Base-by-base conservation (phyloP, 2,113 vertebrate species). In the Salvelinus sp. region DNA sequence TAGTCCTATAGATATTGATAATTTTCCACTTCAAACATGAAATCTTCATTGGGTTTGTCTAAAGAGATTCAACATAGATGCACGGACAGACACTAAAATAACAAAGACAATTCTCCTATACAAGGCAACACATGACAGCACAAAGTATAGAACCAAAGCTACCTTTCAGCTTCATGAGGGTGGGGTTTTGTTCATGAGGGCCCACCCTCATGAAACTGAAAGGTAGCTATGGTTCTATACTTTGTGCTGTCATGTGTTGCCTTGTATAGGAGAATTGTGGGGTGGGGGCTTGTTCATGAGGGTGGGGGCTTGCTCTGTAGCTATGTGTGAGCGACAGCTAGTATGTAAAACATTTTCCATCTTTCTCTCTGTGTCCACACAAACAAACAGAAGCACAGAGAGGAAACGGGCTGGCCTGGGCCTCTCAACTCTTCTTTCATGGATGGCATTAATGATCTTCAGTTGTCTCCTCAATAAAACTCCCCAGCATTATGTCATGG, bases 11-110 rank as follows among this genome's bases (percentile, higher is more conserved):
- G 38, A 44, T 44, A 10, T 80, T 76, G 85, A 91, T 86, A 73
- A 74, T 72, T 68, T 6, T 7, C 44, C n/a, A 64, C 80, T 81
- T 79, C 60, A 69, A 72, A 78, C 79, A 87, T 90, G 18, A 89
- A 87, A 87, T 84, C 86, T 91, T 86, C 1, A 91, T 83, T 20
- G 72, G 76, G 81, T 83, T 23, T 70, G 77, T 83, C 81, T 76
- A 77, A 81, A 76, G 72, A 76, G n/a, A 70, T 64, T 50, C 30
- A 71, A 75, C 76, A 80, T 74, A 58, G 76, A 60, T 44, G 60
- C 70, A 16, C 12, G 66, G 44, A 10, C 20, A 76, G 80, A 76
- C 76, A 90, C 88, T 87, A 88, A 89, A 79, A 44, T 80, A 62
- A 16, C 13, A 6, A 2, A 9, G n/a, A 6, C 20, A 22, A 62